Base-by-base conservation (phyloP, 2,797 vertebrate genomes). In the Hydrolagus colliei region DNA sequence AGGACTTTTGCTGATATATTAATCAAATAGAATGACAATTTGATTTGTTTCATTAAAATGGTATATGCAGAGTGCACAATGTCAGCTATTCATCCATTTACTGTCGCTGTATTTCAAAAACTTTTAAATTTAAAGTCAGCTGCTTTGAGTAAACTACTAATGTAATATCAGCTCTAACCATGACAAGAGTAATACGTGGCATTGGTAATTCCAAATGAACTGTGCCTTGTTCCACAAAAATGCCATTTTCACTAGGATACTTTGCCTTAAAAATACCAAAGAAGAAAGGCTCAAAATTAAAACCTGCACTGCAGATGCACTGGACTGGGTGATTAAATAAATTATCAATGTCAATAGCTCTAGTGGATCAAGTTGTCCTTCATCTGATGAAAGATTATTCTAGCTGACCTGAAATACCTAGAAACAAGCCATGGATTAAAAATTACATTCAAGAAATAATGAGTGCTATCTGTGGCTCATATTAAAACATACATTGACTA, bases 51-150 rank as follows among this genome's bases (percentile, higher is more conserved):
- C 77, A 62, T 65, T 65, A 65, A 65, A 80, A 65, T 65, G 6
- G 13, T 27, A 13, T 65, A 9, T 63, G 13, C 22, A 80, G 22
- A n/a, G 22, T 2, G 61, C 8, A 32, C 61, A 79, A 63, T 13
- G 61, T 79, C 61, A 79, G 76, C 59, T 22, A 18, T 63, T 79
- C 27, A 27, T 79, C 12, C 22, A 61, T 79, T 79, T 22, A 79
- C 73, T 27, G 0, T 6, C 22, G 76, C 76, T 63, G 59, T 13
- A 79, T 79, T 79, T 79, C n/a, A 63, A 78, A 63, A 63, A 22
- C 10, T 13, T 22, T 27, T 63, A 12, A 27, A 22, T 79, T 79
- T 4, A 79, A 79, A 63, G n/a, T 16, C 61, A 27, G 61, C 63
- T 79, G 61, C 5, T 79, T 79, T 62, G 76, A 79, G 61, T 79